phyloP scores from a whole-genome alignment of 2,113 vertebrate genomes.

The Oenanthe melanoleuca region DNA sequence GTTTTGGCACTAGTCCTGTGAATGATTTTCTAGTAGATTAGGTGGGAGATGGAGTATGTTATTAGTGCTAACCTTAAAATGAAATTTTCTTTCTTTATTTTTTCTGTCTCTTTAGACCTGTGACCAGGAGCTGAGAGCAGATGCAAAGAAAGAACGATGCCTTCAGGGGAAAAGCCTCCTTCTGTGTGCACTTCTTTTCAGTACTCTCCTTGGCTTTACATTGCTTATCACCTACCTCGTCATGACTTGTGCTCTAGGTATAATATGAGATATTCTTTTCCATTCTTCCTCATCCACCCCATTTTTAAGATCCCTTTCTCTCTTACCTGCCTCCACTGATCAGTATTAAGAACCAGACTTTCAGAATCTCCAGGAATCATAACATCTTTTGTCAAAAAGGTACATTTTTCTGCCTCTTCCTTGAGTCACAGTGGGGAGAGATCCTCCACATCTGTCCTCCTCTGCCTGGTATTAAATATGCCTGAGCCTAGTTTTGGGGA shows the following conservation, averaged over 20 bases:
- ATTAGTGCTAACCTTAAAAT: not conserved
- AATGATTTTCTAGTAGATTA: not conserved
- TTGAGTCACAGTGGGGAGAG: not conserved
- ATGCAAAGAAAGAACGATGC: conserved; percentile 27
- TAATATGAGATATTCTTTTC: not conserved
- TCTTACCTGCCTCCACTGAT: not conserved
- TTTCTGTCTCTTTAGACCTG: conserved; percentile 37
- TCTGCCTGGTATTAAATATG: not conserved
- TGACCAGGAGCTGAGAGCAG: conserved; percentile 34
- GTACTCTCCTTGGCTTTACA: conserved; percentile 74
- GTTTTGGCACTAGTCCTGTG: not conserved
- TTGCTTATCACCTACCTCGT: conserved; percentile 79
- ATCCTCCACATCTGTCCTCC: not conserved
- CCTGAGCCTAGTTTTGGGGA: not conserved
- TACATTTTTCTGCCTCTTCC: not conserved
- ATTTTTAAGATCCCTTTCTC: not conserved
- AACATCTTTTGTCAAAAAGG: not conserved
- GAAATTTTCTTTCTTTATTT: not conserved
- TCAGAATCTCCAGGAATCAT: not conserved
- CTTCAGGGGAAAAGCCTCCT: conserved; percentile 24
- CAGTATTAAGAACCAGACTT: not conserved
- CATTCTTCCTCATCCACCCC: not conserved
- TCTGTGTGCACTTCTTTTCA: conserved; percentile 61
- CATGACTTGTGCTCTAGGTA: conserved; percentile 73
- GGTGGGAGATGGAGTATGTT: not conserved